Conservation (phyloP, 2,797 vertebrate species). For the Gambusia yucatana region DNA sequence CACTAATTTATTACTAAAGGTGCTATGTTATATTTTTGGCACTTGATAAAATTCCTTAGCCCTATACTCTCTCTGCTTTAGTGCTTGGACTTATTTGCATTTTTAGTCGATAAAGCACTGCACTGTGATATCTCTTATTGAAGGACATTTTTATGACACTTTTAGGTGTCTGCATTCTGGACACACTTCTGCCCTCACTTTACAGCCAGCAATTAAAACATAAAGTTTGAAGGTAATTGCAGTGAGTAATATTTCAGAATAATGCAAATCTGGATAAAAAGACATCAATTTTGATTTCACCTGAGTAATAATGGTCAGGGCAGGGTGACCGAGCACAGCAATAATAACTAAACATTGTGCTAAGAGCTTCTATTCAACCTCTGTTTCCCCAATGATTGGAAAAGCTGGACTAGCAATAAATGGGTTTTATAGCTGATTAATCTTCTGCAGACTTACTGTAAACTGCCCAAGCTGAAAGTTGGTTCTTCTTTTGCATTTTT, state of each 20-base stretch:
- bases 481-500: constrained; percentile 49
- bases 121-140: constrained; percentile 44
- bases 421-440: constrained; percentile 76
- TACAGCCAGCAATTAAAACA: constrained; percentile 72
- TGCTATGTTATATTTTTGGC: constrained; percentile 1
- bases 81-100: constrained; percentile 18
- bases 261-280: constrained; percentile 53
- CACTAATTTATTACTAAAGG: background rate
- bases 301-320: constrained; percentile 72
- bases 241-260: constrained; percentile 66
- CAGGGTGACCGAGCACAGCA: constrained; percentile 72
- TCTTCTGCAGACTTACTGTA: constrained; percentile 73
- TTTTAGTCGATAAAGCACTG: constrained; percentile 50
- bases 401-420: constrained; percentile 69
- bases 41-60: background rate
- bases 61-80: background rate
- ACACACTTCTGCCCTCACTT: constrained; percentile 61
- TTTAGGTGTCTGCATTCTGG: constrained; percentile 49
- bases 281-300: constrained; percentile 73
- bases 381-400: constrained; percentile 63
- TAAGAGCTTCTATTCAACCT: constrained; percentile 70
- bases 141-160: constrained; percentile 72
- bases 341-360: constrained; percentile 80
- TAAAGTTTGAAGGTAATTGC: constrained; percentile 79
- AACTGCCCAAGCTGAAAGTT: constrained; percentile 68